These are phyloP conservation scores for Leuctra nigra DNA, from an alignment of 2,888 invertebrate genomes.

Conservation along the genomic window DNA sequence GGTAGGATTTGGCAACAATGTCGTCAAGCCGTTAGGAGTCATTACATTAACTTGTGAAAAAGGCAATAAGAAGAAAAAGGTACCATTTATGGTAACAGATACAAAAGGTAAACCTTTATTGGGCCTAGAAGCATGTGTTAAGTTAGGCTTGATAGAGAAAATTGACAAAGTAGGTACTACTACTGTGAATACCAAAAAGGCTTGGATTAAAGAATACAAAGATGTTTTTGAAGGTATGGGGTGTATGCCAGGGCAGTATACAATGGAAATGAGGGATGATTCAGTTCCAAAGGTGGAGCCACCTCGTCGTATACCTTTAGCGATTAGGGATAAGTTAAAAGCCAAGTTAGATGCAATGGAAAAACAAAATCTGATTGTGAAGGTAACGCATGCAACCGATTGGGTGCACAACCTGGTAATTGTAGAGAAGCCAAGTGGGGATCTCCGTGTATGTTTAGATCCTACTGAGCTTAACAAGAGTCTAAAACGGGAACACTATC, in stretches of 20 bases:
- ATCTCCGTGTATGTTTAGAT: slow-evolving; percentile 13
- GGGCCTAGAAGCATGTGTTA: not conserved
- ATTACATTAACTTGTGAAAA: not conserved
- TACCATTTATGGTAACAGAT: not conserved
- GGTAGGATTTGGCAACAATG: not conserved
- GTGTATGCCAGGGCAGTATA: not conserved
- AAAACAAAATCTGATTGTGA: not conserved
- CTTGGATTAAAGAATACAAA: not conserved
- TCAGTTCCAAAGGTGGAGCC: not conserved
- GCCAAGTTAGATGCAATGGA: not conserved
- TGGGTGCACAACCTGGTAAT: slow-evolving; percentile 16
- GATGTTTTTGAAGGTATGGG: not conserved
- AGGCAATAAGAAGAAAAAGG: not conserved
- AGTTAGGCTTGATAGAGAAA: not conserved
- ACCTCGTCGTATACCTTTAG: not conserved
- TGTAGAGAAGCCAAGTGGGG: slow-evolving; percentile 16
- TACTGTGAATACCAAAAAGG: too few species aligned
- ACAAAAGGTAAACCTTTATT: not conserved
- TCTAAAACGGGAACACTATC: slow-evolving; percentile 8
- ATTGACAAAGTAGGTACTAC: not conserved
- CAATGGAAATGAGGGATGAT: not conserved
- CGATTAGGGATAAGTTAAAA: not conserved
- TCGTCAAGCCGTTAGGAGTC: not conserved
- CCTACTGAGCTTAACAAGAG: slow-evolving; percentile 10
- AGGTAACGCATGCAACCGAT: not conserved